Base-by-base conservation (phyloP, 2,797 vertebrate genomes). In the Cuniculus paca region DNA sequence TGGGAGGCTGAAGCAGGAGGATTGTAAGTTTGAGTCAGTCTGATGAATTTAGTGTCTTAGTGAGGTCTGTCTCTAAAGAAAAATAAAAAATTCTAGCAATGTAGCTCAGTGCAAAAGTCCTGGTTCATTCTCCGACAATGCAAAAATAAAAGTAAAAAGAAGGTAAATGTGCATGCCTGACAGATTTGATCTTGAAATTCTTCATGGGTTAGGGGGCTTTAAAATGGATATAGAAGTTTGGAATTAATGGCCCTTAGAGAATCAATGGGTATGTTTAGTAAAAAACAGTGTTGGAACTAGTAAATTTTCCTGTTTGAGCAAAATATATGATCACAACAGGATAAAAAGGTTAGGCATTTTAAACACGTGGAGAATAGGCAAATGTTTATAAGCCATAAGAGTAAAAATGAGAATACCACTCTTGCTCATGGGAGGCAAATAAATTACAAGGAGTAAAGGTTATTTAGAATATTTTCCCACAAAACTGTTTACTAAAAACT, bases 151-250 rank as follows among this genome's bases (percentile, higher is more conserved):
- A 34, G 31, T n/a, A 65, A 45, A 85, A 83, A 88, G 45, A 81
- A 77, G 36, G 7, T 87, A 77, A 88, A 92, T 36, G 42, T 39
- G 31, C 4, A n/a, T 83, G 24, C 45, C 31, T 16, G 58, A 0
- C 17, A 93, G 74, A 13, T 74, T 91, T 87, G 54, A 77, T 80
- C 8, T 58, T 68, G 50, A 83, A 83, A 79, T 75, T 65, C 36
- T 92, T 94, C 24, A 63, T 80, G 77, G 28, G 4, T 79, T 42
- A 91, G 48, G 24, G 42, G 75, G 36, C 14, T 90, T 95, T 83
- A 9, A 75, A 90, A 22, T 88, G 9, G 31, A 85, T 75, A 93
- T 83, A 80, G 58, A 93, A 63, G 19, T 92, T 90, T 93, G 74
- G 60, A 83, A 95, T 68, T 85, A 14, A 52, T 75, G 65, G 8